Percentiles rank a stretch among this genome's conserved stretches.
Conservation (phyloP, 2,888 invertebrate species). For the Netelia virgata region DNA sequence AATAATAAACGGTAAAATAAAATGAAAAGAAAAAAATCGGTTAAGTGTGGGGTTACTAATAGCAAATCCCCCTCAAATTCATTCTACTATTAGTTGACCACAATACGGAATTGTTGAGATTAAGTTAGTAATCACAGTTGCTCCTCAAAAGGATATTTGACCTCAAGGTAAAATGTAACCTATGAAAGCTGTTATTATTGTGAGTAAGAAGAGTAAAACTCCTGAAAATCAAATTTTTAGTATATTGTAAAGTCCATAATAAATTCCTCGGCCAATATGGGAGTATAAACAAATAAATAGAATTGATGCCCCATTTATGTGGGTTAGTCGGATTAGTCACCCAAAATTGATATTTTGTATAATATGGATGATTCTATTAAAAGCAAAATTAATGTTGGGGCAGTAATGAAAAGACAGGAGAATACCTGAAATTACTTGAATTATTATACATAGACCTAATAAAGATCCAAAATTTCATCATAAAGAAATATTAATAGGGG, state of each 20-base stretch:
- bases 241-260: slow-evolving; percentile 88
- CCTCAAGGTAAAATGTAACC: slow-evolving; percentile 93
- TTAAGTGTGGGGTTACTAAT: slow-evolving; percentile 91
- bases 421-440: slow-evolving; percentile 89
- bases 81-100: slow-evolving; percentile 88
- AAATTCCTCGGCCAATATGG: slow-evolving; percentile 89
- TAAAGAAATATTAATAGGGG: slow-evolving; percentile 87
- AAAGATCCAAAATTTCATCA: slow-evolving; percentile 91
- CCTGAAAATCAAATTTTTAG: slow-evolving; percentile 89
- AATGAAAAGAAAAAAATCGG: slow-evolving; percentile 92
- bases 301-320: slow-evolving; percentile 91
- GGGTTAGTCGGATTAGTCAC: slow-evolving; percentile 88
- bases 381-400: slow-evolving; percentile 88
- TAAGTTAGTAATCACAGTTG: slow-evolving; percentile 92
- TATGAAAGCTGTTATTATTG: slow-evolving; percentile 91
- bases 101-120: slow-evolving; percentile 90
- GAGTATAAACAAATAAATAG: slow-evolving; percentile 90
- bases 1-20: slow-evolving; percentile 90
- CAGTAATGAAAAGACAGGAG: slow-evolving; percentile 90
- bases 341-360: slow-evolving; percentile 90
- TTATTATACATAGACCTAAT: slow-evolving; percentile 88
- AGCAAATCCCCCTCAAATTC: slow-evolving; percentile 92
- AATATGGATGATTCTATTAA: slow-evolving; percentile 89
- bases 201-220: slow-evolving; percentile 88
- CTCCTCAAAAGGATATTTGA: slow-evolving; percentile 93